Percentiles rank a stretch among this genome's conserved stretches.
Conservation (phyloP, 2,113 vertebrate genomes). For the human (Homo sapiens) region DNA sequence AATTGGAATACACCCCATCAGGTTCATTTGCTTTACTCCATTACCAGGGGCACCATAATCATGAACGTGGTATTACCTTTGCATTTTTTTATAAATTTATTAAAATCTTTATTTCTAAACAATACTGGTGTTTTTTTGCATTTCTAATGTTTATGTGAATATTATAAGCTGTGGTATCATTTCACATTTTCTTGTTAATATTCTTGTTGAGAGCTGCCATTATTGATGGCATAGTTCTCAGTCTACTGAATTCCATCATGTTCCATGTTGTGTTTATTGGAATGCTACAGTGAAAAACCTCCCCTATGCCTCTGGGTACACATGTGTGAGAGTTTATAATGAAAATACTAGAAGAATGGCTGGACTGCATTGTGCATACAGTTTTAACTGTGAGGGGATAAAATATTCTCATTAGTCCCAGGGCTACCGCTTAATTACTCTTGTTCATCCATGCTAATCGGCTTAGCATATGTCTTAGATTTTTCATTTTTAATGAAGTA, state of each 20-base stretch:
- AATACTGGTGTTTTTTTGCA: neutral
- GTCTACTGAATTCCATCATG: neutral
- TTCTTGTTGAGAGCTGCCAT: neutral
- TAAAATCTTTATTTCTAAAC: neutral
- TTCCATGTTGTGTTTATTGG: neutral
- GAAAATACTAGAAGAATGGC: neutral
- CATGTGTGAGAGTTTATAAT: neutral
- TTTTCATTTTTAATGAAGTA: neutral
- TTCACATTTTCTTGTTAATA: neutral
- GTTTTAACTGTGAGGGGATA: neutral
- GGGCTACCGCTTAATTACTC: neutral
- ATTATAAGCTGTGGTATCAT: neutral
- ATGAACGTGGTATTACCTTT: neutral
- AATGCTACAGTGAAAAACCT: neutral
- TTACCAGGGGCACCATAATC: neutral
- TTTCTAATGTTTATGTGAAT: neutral
- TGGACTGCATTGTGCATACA: neutral
- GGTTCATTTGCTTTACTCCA: too few relatives aligned
- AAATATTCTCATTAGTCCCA: neutral
- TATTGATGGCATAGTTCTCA: neutral
- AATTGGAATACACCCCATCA: neutral
- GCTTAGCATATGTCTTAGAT: neutral
- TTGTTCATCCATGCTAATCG: neutral
- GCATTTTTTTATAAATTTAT: neutral
- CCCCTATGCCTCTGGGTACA: neutral